Evolutionary conservation across 2,113 vertebrate species (phyloP), one percentile per base, ranked within the genome.

Genomic region (Lates calcarifer): DNA sequence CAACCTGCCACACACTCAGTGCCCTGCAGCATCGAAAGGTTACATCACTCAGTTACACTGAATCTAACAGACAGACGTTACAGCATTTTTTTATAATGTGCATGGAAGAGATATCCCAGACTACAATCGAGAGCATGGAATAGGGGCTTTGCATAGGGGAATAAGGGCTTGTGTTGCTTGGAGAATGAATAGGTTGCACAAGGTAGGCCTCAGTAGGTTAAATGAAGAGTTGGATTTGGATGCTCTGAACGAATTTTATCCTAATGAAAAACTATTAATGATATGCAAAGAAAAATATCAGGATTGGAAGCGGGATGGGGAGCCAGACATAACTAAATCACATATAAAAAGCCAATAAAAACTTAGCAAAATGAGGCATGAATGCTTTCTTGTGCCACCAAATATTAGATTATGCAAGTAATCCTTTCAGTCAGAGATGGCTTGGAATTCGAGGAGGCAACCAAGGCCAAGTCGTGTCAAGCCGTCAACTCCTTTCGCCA

Each of bases 341-440:
- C 77, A 85, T 81, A 73, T 83, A 90, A 92, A 93, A 90, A 90
- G 90, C 92, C 92, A 95, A 95, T 94, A 91, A 92, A 94, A 92
- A 93, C 90, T 69, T 72, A 74, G 90, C 79, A 77, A 89, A 93
- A 87, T 65, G 62, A 79, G 78, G 72, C 86, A 94, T 95, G 90
- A 95, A 94, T 94, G 93, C 86, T 90, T 93, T 94, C 90, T 92
- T 95, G 94, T 95, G 92, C 92, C 90, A 91, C 86, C 22, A 90
- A 92, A 93, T 92, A 92, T 92, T 91, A 89, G 82, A 91, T 91
- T 88, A 87, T 92, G 90, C 84, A 91, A 93, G 90, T 92, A 74
- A 93, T 94, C 87, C 82, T 92, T 87, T 93, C 92, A 93, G 87
- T 86, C 77, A 62, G 81, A 15, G 84, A 89, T 77, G 71, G 84